phyloP scores from a whole-genome alignment of 2,888 invertebrate genomes.

The Drosophila nigricruria region DNA sequence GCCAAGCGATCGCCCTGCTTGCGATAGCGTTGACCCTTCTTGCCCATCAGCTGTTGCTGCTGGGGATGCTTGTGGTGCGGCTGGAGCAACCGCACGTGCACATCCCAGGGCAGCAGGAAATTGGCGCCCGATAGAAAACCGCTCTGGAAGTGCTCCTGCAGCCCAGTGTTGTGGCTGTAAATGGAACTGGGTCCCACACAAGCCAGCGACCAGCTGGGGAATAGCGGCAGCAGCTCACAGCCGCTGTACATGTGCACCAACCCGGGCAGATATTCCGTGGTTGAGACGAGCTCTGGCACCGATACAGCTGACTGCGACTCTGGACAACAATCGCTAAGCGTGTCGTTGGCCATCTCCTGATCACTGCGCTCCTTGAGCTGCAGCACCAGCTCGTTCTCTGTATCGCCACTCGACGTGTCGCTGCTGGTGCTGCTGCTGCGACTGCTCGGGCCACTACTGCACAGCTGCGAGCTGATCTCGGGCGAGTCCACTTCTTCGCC shows the following conservation, averaged over 20 bases:
- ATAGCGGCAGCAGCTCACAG: conserved; percentile 91
- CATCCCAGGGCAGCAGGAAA: conserved; percentile 97
- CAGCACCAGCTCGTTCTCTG: conserved; percentile 81
- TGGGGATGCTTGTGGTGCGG: conserved; percentile 54
- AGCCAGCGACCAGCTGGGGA: conserved; percentile 95
- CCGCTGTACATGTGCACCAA: conserved; percentile 94
- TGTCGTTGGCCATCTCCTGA: background rate
- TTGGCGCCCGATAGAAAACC: conserved; percentile 96
- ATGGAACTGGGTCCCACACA: conserved; percentile 95
- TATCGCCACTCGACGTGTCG: conserved; percentile 46
- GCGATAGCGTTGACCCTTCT: conserved; percentile 81
- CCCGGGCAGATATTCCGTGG: conserved; percentile 95
- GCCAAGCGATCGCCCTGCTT: conserved; percentile 86
- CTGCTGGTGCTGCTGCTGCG: conserved; percentile 38
- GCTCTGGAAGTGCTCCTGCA: conserved; percentile 93
- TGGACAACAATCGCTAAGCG: background rate
- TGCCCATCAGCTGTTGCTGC: conserved; percentile 71
- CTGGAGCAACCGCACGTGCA: conserved; percentile 87
- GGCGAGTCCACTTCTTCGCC: conserved; percentile 12
- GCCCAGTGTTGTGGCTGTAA: conserved; percentile 94
- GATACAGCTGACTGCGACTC: conserved; percentile 84
- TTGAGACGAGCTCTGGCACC: conserved; percentile 89
- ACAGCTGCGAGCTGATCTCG: conserved; percentile 34
- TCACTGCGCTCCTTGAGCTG: conserved; percentile 66
- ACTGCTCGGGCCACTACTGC: conserved; percentile 35